phyloP scores from a whole-genome alignment of 2,888 invertebrate genomes.

The Opisthograptis luteolata region DNA sequence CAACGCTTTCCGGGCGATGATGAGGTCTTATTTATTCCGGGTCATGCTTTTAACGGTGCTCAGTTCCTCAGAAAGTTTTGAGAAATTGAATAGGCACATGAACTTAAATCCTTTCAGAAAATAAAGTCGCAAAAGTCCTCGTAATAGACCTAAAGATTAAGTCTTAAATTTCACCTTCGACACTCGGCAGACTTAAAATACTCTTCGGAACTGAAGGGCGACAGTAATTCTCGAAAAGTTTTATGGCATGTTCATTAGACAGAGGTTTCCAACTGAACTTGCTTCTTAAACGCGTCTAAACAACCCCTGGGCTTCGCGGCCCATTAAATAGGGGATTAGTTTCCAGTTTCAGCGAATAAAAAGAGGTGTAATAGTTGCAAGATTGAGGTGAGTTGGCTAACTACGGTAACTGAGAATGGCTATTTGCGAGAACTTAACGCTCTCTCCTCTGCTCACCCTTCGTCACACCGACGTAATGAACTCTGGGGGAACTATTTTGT shows the following conservation, averaged over 20 bases:
- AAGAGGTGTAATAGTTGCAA: slow-evolving; percentile 49
- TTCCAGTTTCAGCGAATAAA: slow-evolving; percentile 48
- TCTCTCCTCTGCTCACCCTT: slow-evolving; percentile 15
- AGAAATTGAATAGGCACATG: slow-evolving; percentile 12
- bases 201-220: slow-evolving; percentile 38
- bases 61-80: background rate
- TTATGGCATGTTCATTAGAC: slow-evolving; percentile 52
- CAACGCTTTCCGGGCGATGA: background rate
- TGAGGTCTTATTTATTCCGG: background rate
- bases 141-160: slow-evolving; percentile 22
- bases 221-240: slow-evolving; percentile 50
- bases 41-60: background rate
- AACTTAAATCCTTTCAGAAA: slow-evolving; percentile 19
- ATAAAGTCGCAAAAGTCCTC: slow-evolving; percentile 30
- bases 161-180: slow-evolving; percentile 46
- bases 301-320: slow-evolving; percentile 52
- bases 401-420: slow-evolving; percentile 37
- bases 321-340: slow-evolving; percentile 63
- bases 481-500: slow-evolving; percentile 16
- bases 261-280: slow-evolving; percentile 51
- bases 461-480: slow-evolving; percentile 25
- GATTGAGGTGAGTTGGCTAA: slow-evolving; percentile 41
- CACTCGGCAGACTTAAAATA: slow-evolving; percentile 42
- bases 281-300: slow-evolving; percentile 50
- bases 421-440: slow-evolving; percentile 34